These are phyloP conservation scores for Orestias chungarensis DNA, from an alignment of 2,797 vertebrate species.

Conservation along the genomic window DNA sequence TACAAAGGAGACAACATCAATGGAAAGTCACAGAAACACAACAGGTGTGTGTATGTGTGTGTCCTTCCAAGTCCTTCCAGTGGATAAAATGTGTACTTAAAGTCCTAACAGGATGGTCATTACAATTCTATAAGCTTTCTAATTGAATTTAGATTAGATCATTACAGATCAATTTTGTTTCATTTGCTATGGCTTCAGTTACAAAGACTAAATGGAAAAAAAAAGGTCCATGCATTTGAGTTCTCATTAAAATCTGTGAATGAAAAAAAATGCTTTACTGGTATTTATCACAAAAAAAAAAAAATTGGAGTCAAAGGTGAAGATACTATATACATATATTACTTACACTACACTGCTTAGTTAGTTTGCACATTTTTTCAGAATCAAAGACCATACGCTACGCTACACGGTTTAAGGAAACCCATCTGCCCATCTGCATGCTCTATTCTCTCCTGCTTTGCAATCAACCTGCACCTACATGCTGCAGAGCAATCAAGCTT, in stretches of 20 bases:
- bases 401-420: too few species aligned
- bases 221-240: neutral
- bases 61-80: neutral
- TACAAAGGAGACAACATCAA: too few species aligned
- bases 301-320: neutral
- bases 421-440: too few species aligned
- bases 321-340: neutral
- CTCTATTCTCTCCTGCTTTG: too few species aligned
- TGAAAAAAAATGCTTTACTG: neutral
- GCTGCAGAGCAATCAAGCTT: too few species aligned
- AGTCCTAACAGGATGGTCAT: conserved; percentile 10
- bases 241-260: neutral
- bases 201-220: conserved; percentile 12
- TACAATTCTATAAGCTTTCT: conserved; percentile 26
- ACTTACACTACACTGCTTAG: neutral
- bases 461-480: too few species aligned
- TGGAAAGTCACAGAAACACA: too few species aligned
- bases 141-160: conserved; percentile 35
- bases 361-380: neutral
- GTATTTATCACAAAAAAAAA: neutral
- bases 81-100: conserved; percentile 15
- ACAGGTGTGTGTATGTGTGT: too few species aligned
- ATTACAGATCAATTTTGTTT: conserved; percentile 29
- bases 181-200: conserved; percentile 14
- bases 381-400: neutral